Percentiles rank a stretch among this genome's conserved stretches.
These are phyloP conservation scores for Cynopterus sphinx DNA, from an alignment of 2,797 vertebrate species.

Conservation along the genomic window DNA sequence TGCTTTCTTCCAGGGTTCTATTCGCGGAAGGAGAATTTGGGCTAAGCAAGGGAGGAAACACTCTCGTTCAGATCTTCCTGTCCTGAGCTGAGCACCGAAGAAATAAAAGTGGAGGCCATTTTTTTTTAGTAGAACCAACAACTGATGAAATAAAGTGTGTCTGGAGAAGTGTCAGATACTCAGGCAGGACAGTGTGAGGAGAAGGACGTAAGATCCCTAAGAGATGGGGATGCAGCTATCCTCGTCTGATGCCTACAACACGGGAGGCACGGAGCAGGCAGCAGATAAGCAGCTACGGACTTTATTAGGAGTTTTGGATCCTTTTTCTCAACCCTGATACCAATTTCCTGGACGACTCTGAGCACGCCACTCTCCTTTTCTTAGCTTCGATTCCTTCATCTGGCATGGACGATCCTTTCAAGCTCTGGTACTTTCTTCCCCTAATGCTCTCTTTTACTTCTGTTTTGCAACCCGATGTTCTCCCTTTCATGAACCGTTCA, in stretches of 20 bases:
- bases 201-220: background rate
- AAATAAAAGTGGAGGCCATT: background rate
- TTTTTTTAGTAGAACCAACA: background rate
- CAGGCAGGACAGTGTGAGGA: background rate
- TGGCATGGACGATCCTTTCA: background rate
- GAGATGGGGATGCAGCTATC: background rate
- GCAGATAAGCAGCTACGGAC: background rate
- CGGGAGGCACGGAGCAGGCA: too few species aligned
- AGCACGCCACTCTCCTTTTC: background rate
- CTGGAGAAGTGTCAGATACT: background rate
- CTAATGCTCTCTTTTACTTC: background rate
- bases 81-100: background rate
- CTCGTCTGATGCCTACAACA: background rate
- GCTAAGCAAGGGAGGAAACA: background rate
- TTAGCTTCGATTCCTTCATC: background rate
- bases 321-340: background rate
- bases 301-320: background rate
- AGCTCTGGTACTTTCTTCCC: background rate
- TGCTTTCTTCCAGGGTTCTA: background rate
- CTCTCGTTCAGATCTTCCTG: background rate
- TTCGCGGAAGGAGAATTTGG: background rate
- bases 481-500: background rate
- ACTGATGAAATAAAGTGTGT: background rate
- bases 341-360: background rate
- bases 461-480: background rate